These are phyloP conservation scores for Oryzias dopingdopingensis DNA, from an alignment of 2,797 vertebrate species.

Conservation along the genomic window DNA sequence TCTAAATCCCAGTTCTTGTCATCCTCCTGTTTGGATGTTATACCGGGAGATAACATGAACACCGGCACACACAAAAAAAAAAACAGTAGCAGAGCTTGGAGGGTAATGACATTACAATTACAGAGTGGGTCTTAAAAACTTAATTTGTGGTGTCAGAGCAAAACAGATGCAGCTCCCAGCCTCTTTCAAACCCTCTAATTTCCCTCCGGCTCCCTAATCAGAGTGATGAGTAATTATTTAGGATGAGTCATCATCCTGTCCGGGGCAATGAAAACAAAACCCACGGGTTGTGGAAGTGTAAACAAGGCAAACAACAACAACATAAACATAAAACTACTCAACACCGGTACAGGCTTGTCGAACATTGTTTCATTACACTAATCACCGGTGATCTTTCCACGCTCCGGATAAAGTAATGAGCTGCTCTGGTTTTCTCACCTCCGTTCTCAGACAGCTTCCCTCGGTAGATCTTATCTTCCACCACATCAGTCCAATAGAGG, in stretches of 20 bases:
- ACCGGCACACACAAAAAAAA: slow-evolving; percentile 11
- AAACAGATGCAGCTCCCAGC: slow-evolving; percentile 22
- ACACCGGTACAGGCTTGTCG: no score
- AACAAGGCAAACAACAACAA: slow-evolving; percentile 16
- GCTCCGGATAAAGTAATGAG: no score
- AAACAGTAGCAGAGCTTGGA: slow-evolving; percentile 1
- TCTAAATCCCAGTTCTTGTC: slow-evolving; percentile 26
- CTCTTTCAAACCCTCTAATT: slow-evolving; percentile 44
- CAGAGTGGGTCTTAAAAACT: slow-evolving; percentile 18
- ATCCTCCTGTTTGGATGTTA: slow-evolving; percentile 24
- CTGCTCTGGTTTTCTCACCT: slow-evolving; percentile 69
- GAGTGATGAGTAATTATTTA: slow-evolving; percentile 48
- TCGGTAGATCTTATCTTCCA: slow-evolving; percentile 98
- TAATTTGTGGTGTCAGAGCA: slow-evolving; percentile 22
- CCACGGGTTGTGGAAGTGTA: not conserved
- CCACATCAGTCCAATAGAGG: slow-evolving; percentile 98
- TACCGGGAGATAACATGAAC: slow-evolving; percentile 10
- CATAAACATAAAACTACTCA: not conserved
- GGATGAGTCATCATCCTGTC: slow-evolving; percentile 57
- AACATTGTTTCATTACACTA: no score
- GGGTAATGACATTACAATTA: slow-evolving; percentile 21
- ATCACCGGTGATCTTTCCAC: no score
- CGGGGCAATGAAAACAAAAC: slow-evolving; percentile 40
- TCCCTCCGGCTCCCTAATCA: slow-evolving; percentile 51
- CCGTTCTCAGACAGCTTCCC: slow-evolving; percentile 95